Evolutionary conservation across 2,113 vertebrate genomes (phyloP), one percentile per base, ranked within the genome.

Genomic region (Galemys pyrenaicus): DNA sequence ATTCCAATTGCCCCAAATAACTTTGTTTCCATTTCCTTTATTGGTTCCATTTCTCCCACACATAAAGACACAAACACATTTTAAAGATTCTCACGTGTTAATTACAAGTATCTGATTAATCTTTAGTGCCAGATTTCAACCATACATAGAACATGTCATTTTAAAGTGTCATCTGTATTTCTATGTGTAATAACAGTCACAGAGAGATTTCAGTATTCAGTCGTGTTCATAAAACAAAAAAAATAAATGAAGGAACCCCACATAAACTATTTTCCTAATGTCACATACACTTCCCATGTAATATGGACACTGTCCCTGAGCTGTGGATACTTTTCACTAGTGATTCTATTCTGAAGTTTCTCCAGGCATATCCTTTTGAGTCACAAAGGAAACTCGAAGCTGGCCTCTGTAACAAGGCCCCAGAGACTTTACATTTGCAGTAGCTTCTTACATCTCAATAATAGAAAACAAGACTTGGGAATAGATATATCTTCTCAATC

Each of bases 381-480:
- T 93, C 89, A 97, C 83, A 92, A 87, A 93, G 49, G 62, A 95
- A 95, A 93, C 84, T 68, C 93, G 74, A 92, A 95, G 56, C 89
- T 89, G 44, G 95, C 41, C 93, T 60, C 49, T 90, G 71, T 96
- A 96, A 97, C 94, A 97, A 96, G 91, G 67, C 94, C 96, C 89
- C 62, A 78, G 96, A 94, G 96, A 88, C 67, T 94, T n/a, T 56
- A 70, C 49, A 94, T 96, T 94, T 94, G 71, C 93, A 93, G 44
- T 75, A 74, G 11, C 56, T 93, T 62, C 93, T 96, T 96, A 96
- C 81, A 96, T 79, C 93, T 97, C 96, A 96, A 90, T 96, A 97
- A 96, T 12, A 96, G 94, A 96, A 96, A 95, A 96, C 83, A 96
- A 96, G 87, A 78, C 93, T 93, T 87, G 79, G 84, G 89, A 96